Evolutionary conservation across 2,797 vertebrate species (phyloP), one percentile per base, ranked within the genome.

Genomic region (Peromyscus attwateri): DNA sequence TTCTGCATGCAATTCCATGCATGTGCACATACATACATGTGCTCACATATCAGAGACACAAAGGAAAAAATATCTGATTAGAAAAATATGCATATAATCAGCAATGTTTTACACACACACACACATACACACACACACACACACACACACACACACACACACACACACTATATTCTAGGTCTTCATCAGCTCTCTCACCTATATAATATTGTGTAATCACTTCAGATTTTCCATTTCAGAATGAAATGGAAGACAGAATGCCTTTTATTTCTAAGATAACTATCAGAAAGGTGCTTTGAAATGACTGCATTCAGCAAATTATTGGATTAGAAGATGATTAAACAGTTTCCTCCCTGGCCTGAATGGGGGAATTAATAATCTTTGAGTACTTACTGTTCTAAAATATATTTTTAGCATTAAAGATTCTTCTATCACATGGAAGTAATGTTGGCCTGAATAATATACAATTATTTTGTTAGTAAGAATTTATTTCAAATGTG

Each of bases 241-340:
- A 43, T 43, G 43, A 5, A 43, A 43, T 43, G 43, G 43, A 43
- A 43, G 87, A 85, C 17, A 96, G 19, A 76, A 96, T 92, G 62
- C 13, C 66, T 92, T 81, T 92, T 66, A 81, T 89, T 96, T 97
- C 46, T 81, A 87, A 97, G 80, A 49, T 49, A 92, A 46, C 25
- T 96, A 46, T 75, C 40, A 91, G 64, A 80, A n/a, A 89, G 76
- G 27, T 95, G n/a, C 66, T 87, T 55, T 73, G 52, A 94, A 94
- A 95, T 93, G 49, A 57, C 3, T 91, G 31, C 31, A 84, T 89
- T 89, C 88, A 92, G 55, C 62, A 95, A 95, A 97, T 88, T 93
- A 95, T 81, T 96, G 76, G 71, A 85, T 92, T 97, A 92, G 76
- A 84, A 87, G 49, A 71, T 94, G 90, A 94, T 93, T 90, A 97